Percentiles rank a stretch among this genome's conserved stretches.
These are phyloP conservation scores for Bambusicola thoracicus DNA, from an alignment of 2,113 vertebrate species.

Conservation along the genomic window DNA sequence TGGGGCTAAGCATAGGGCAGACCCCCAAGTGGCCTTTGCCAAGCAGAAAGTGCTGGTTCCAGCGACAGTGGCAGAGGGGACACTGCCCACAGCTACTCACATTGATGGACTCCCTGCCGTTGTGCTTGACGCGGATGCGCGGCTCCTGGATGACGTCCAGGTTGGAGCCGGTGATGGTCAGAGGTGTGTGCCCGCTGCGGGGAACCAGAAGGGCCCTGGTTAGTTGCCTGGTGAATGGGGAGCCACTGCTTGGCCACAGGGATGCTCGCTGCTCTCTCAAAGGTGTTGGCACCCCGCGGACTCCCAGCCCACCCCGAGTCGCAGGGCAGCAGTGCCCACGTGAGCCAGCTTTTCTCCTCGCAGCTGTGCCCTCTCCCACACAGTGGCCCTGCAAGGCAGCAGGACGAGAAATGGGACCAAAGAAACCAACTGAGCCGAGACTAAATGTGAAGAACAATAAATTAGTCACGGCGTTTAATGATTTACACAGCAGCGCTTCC, in stretches of 20 bases:
- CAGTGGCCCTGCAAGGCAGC: background rate
- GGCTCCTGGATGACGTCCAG: slow-evolving; percentile 97
- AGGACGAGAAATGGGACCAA: background rate
- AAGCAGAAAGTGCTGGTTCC: accelerated
- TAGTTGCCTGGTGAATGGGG: background rate
- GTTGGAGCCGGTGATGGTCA: slow-evolving; percentile 93
- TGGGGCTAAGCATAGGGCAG: background rate
- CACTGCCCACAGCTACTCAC: slow-evolving; percentile 79
- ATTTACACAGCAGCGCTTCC: background rate
- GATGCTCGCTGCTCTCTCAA: background rate
- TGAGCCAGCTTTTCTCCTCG: background rate
- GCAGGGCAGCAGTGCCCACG: background rate
- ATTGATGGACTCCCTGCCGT: slow-evolving; percentile 92
- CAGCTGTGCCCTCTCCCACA: background rate
- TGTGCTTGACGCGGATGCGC: slow-evolving; percentile 91
- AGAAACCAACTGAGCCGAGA: background rate
- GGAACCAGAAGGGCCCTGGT: slow-evolving; percentile 26
- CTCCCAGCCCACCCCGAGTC: background rate
- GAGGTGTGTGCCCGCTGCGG: slow-evolving; percentile 91
- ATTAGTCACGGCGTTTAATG: slow-evolving; percentile 34
- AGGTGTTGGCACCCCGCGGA: background rate
- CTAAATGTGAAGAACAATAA: slow-evolving; percentile 9
- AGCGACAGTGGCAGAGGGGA: accelerated
- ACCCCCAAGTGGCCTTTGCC: background rate
- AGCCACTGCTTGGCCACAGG: no score